phyloP scores from a whole-genome alignment of 2,888 invertebrate species.

The Trisateles emortualis region DNA sequence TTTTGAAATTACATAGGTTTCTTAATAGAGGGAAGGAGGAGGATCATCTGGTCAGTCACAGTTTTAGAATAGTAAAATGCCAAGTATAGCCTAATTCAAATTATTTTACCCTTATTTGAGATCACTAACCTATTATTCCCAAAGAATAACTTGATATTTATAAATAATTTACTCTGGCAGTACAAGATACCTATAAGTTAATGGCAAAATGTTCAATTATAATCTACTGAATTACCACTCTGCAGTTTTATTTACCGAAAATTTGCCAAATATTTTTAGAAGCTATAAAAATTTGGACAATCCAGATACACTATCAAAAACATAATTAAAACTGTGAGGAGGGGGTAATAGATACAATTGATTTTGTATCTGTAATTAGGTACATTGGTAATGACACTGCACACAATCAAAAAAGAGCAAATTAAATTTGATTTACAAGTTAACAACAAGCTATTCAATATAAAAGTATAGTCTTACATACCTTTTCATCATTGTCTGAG shows the following conservation, averaged over 20 bases:
- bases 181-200: slow-evolving; percentile 5
- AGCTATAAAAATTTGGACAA: slow-evolving; percentile 69
- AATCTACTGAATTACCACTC: slow-evolving; percentile 61
- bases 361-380: slow-evolving; percentile 26
- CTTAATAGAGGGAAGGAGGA: neutral
- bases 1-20: neutral
- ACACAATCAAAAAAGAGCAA: slow-evolving; percentile 51
- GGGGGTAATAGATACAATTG: slow-evolving; percentile 33
- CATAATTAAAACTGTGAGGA: slow-evolving; percentile 27
- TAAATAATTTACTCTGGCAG: slow-evolving; percentile 26
- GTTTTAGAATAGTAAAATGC: neutral
- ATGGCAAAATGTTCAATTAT: slow-evolving; percentile 17
- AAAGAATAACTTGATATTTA: slow-evolving; percentile 48
- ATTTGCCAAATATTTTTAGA: slow-evolving; percentile 31
- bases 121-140: slow-evolving; percentile 37
- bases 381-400: slow-evolving; percentile 41
- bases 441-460: slow-evolving; percentile 38
- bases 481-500: slow-evolving; percentile 96
- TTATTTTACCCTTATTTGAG: slow-evolving; percentile 12
- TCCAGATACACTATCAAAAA: slow-evolving; percentile 77
- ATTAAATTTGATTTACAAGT: slow-evolving; percentile 48
- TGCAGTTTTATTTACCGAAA: slow-evolving; percentile 75
- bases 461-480: slow-evolving; percentile 73
- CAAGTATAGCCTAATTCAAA: neutral
- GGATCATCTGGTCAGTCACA: neutral